Conservation (phyloP, 2,888 invertebrate species). For the Tetrapedia diversipes region DNA sequence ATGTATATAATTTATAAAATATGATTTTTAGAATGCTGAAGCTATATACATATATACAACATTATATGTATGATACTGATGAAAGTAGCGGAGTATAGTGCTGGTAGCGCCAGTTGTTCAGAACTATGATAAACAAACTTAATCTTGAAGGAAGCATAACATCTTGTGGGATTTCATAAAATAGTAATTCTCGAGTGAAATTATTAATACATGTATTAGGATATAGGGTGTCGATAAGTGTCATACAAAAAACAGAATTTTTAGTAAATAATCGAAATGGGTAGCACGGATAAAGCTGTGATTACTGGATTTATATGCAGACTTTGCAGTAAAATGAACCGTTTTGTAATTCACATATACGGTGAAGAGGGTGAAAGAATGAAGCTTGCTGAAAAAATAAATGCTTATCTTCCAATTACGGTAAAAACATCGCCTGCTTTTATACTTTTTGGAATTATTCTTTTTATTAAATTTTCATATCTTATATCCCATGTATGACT, state of each 20-base stretch:
- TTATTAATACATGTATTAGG: slow-evolving; percentile 37
- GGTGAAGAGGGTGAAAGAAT: slow-evolving; percentile 91
- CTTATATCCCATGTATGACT: background rate
- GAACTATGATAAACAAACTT: slow-evolving; percentile 71
- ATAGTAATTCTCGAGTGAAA: slow-evolving; percentile 32
- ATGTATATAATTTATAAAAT: background rate
- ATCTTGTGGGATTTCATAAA: slow-evolving; percentile 48
- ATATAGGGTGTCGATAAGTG: slow-evolving; percentile 37
- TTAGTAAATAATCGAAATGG: slow-evolving; percentile 84
- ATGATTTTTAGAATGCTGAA: no score
- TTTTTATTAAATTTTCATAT: slow-evolving; percentile 11
- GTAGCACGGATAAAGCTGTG: slow-evolving; percentile 91
- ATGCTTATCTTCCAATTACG: slow-evolving; percentile 91
- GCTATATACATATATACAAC: background rate
- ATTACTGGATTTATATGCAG: slow-evolving; percentile 93
- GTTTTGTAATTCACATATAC: slow-evolving; percentile 92
- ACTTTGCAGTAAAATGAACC: slow-evolving; percentile 93
- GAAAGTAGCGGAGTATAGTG: slow-evolving; percentile 39
- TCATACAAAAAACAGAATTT: slow-evolving; percentile 28
- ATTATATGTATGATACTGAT: slow-evolving; percentile 38
- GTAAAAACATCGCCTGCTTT: slow-evolving; percentile 81
- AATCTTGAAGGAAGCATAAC: slow-evolving; percentile 54
- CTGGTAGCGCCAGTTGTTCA: slow-evolving; percentile 66
- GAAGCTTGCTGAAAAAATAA: slow-evolving; percentile 91
- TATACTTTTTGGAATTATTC: slow-evolving; percentile 5